These are phyloP conservation scores for Hipposideros armiger DNA, from an alignment of 2,113 vertebrate genomes.

Conservation along the genomic window DNA sequence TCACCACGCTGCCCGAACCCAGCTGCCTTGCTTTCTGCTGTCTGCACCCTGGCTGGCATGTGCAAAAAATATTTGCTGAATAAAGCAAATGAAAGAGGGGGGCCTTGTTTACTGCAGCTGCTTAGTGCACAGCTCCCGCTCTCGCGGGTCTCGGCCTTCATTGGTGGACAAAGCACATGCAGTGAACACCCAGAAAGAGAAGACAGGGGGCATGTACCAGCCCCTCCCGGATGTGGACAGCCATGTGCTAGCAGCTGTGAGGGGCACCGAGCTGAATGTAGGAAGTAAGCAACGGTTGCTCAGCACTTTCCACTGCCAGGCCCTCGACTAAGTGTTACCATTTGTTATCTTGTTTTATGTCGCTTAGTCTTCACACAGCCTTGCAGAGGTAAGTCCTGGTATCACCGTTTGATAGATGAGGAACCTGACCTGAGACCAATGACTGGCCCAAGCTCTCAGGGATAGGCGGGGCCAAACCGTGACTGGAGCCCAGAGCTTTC, in stretches of 20 bases:
- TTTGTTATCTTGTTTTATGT: background rate
- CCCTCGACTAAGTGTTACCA: background rate
- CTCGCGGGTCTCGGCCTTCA: background rate
- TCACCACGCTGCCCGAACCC: background rate
- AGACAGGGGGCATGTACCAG: background rate
- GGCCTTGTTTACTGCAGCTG: background rate
- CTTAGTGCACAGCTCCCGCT: background rate
- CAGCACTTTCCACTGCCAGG: background rate
- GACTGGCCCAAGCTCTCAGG: background rate
- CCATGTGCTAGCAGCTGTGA: background rate
- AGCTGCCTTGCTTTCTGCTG: background rate
- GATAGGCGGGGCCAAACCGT: background rate
- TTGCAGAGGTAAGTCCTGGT: background rate
- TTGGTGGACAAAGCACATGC: background rate
- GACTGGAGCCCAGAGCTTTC: background rate
- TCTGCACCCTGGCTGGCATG: background rate
- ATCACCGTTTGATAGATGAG: background rate
- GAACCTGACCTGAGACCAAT: background rate
- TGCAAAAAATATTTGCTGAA: background rate
- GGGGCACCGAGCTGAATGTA: background rate
- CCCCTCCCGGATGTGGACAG: background rate
- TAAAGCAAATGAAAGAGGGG: background rate
- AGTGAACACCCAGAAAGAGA: background rate
- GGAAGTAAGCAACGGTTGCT: conserved; percentile 9
- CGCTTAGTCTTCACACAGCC: background rate